Evolutionary conservation across 2,797 vertebrate species (phyloP), one percentile per base, ranked within the genome.

Genomic region (Poecilia picta): DNA sequence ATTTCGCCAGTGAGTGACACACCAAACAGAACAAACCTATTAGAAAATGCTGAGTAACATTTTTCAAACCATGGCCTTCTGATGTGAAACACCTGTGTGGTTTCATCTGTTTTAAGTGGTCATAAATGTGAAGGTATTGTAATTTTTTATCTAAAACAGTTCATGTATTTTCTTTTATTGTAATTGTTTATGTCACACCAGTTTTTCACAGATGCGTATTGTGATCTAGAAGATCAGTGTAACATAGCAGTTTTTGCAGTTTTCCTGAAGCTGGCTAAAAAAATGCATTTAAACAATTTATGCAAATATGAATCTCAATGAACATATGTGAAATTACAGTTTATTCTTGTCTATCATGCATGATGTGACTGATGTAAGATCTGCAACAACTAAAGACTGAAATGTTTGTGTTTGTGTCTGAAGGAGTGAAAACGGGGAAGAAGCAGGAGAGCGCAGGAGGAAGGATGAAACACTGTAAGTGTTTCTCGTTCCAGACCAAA

Each of bases 401-500:
- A 89, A 84, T 80, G 78, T 71, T 53, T 53, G 77, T 72, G 79
- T 79, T 87, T 88, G 78, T 78, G 83, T 81, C 83, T 2, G 2
- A 88, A 72, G 77, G 74, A 77, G 70, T 10, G 25, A 79, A 81
- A 78, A 88, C 74, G 74, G 73, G 51, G 77, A 78, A 33, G 53
- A 47, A 85, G 43, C 70, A 75, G 53, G n/a, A 28, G 43, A 33
- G 75, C 4, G 72, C 57, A 62, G 82, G 78, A 86, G 88, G 83
- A 90, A 91, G 88, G 81, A 89, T 89, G 83, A 72, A 53, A 82
- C 75, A 84, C 85, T 79, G 90, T 85, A 81, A 93, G 81, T 87
- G 90, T 88, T 93, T 92, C 91, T 93, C 57, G 80, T 91, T 89
- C 89, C 84, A 82, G 81, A 81, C 76, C 82, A 87, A 45, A 89